phyloP scores from a whole-genome alignment of 2,888 invertebrate species.

The Hypercompe scribonia region DNA sequence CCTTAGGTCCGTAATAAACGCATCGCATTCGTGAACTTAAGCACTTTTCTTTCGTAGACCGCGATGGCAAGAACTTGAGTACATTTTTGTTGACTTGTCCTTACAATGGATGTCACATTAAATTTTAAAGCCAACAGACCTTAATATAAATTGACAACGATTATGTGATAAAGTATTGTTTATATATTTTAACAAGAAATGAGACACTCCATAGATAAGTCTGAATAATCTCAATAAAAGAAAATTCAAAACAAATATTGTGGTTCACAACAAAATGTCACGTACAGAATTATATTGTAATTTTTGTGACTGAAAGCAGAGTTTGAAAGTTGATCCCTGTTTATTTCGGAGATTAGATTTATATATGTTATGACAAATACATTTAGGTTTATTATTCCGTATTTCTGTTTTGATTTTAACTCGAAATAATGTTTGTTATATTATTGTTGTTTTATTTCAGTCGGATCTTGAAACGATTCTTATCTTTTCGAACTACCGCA shows the following conservation, averaged over 20 bases:
- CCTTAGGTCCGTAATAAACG: too few species aligned
- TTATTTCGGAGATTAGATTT: constrained; percentile 4
- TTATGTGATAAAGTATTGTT: background rate
- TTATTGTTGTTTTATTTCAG: background rate
- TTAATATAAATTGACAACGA: background rate
- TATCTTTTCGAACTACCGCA: background rate
- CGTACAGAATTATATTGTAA: background rate
- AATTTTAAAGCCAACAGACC: background rate
- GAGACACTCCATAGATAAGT: background rate
- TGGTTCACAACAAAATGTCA: constrained; percentile 6
- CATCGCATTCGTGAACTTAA: too few species aligned
- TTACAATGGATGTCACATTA: background rate
- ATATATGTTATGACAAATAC: constrained; percentile 8
- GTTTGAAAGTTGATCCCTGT: background rate
- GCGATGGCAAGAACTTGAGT: too few species aligned
- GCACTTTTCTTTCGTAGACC: too few species aligned
- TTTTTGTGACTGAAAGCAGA: background rate
- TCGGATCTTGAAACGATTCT: too few species aligned
- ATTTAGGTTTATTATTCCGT: background rate
- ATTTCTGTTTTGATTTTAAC: background rate
- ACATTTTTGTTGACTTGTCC: background rate
- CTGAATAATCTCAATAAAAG: constrained; percentile 6
- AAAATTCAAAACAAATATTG: constrained; percentile 3
- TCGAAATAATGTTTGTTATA: background rate
- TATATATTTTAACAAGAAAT: background rate